Evolutionary conservation across 2,797 vertebrate genomes (phyloP).

Genomic region (Coregonus sp.): DNA sequence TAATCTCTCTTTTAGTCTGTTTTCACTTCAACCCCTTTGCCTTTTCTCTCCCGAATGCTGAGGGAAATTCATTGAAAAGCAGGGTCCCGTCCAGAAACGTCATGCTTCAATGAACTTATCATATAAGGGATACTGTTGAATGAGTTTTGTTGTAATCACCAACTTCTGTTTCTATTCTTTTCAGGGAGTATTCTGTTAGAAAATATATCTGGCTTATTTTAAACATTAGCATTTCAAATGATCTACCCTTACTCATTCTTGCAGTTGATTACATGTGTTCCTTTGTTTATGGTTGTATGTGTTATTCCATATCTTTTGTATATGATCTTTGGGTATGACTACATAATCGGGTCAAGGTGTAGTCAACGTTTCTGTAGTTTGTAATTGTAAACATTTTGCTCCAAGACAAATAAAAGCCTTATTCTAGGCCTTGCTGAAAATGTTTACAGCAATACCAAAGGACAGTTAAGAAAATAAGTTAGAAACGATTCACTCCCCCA

Average conservation of each 20-base stretch:
- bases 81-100: neutral
- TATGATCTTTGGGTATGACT: constrained; percentile 28
- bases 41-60: neutral
- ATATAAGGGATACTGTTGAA: constrained; percentile 38
- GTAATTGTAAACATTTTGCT: constrained; percentile 21
- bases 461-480: constrained; percentile 44
- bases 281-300: neutral
- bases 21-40: neutral
- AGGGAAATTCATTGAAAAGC: neutral
- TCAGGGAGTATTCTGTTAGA: neutral
- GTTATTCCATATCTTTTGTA: constrained; percentile 33
- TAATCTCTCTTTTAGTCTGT: neutral
- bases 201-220: constrained; percentile 34
- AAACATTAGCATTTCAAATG: constrained; percentile 29
- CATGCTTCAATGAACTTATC: constrained; percentile 38
- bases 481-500: constrained; percentile 21
- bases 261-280: constrained; percentile 20
- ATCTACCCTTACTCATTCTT: constrained; percentile 10
- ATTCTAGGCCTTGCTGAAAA: constrained; percentile 43
- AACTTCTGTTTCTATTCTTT: neutral
- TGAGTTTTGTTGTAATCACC: constrained; percentile 34
- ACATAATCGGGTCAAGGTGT: constrained; percentile 41
- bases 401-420: constrained; percentile 32
- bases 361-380: constrained; percentile 12
- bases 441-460: constrained; percentile 73